Conservation (phyloP, 1,140 invertebrate genomes). For the Planococcus citri region DNA sequence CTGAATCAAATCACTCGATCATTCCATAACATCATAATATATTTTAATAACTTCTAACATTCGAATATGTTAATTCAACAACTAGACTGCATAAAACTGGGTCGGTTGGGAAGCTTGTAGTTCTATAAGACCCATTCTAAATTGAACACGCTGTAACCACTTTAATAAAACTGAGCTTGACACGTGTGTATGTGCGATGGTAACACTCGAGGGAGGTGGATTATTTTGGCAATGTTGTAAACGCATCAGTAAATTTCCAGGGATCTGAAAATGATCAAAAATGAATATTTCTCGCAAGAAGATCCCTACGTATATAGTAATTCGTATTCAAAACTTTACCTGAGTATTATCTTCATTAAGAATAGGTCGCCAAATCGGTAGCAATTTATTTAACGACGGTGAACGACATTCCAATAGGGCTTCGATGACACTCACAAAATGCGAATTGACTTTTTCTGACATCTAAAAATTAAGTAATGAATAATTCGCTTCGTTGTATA, state of each 20-base stretch:
- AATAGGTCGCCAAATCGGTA: slow-evolving; percentile 82
- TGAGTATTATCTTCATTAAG: slow-evolving; percentile 75
- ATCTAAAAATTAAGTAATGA: slow-evolving; percentile 43
- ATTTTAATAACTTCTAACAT: neutral
- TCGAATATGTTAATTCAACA: neutral
- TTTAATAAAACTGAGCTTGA: slow-evolving; percentile 36
- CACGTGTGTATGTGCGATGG: slow-evolving; percentile 28
- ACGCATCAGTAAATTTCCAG: slow-evolving; percentile 78
- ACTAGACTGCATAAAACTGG: slow-evolving; percentile 69
- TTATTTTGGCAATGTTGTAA: slow-evolving; percentile 77
- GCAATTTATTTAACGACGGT: slow-evolving; percentile 70
- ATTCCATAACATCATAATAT: neutral
- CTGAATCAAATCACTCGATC: no score
- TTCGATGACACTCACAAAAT: slow-evolving; percentile 91
- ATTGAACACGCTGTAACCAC: slow-evolving; percentile 87
- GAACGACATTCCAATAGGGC: slow-evolving; percentile 91
- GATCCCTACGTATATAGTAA: slow-evolving; percentile 4
- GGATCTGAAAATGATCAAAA: slow-evolving; percentile 46
- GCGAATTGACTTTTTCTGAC: slow-evolving; percentile 93
- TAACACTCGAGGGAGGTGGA: slow-evolving; percentile 37
- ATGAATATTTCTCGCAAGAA: neutral
- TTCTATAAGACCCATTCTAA: slow-evolving; percentile 97
- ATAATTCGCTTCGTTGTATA: slow-evolving; percentile 21
- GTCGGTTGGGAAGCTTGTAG: slow-evolving; percentile 85
- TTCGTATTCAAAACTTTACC: slow-evolving; percentile 41